Evolutionary conservation across 2,888 invertebrate genomes (phyloP).

Genomic region (Agriopis marginaria): DNA sequence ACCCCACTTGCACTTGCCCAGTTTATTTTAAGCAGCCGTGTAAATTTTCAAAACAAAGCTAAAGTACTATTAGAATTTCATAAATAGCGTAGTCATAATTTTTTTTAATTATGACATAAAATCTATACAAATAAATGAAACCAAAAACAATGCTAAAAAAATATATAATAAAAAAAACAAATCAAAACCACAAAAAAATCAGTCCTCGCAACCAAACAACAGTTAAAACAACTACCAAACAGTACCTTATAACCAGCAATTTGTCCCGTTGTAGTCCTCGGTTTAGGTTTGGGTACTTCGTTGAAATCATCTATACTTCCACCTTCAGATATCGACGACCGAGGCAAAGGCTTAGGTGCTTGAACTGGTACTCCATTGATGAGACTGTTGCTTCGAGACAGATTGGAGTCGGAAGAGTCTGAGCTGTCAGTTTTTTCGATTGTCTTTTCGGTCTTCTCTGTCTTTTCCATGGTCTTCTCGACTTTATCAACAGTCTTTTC

Average conservation of each 20-base stretch:
- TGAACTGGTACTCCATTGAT: conserved; percentile 79
- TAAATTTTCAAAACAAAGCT: neutral
- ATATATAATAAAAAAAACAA: neutral
- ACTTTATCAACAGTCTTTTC: conserved; percentile 43
- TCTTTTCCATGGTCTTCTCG: conserved; percentile 52
- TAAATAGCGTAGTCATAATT: conserved; percentile 14
- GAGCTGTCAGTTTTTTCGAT: conserved; percentile 66
- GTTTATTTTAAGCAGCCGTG: too few relatives aligned
- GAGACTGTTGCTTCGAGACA: conserved; percentile 76
- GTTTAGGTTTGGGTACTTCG: conserved; percentile 87
- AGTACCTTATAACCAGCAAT: conserved; percentile 93
- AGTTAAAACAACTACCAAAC: conserved; percentile 33
- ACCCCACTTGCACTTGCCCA: too few relatives aligned
- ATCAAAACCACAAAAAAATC: neutral
- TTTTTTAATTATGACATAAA: neutral
- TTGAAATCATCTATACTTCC: conserved; percentile 79
- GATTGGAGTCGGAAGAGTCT: conserved; percentile 66
- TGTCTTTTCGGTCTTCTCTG: conserved; percentile 47
- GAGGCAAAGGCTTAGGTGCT: conserved; percentile 92
- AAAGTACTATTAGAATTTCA: neutral
- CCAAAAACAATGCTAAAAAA: neutral
- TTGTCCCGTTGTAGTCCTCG: conserved; percentile 89
- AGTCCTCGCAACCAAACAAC: neutral
- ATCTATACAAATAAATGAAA: conserved; percentile 16
- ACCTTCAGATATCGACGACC: conserved; percentile 91